A percentile compares a stretch with the other conserved stretches of the same genome.
Conservation (phyloP, 2,113 vertebrate genomes). For the Stegostoma tigrinum region DNA sequence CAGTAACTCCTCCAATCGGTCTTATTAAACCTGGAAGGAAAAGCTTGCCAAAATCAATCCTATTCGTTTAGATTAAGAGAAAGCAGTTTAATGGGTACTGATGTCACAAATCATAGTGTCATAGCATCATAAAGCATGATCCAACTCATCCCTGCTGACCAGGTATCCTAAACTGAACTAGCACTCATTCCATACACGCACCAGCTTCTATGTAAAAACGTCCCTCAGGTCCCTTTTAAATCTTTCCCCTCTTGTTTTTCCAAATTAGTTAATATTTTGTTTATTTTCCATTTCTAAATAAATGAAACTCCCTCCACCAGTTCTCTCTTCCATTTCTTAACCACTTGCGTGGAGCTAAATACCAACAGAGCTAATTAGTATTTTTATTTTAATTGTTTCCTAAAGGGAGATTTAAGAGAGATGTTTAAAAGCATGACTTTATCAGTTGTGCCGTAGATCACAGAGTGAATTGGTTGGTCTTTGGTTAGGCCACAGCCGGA, state of each 20-base stretch:
- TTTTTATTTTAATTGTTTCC: not conserved
- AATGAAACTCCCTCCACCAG: not conserved
- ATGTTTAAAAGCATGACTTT: not conserved
- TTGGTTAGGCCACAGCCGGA: too few relatives aligned
- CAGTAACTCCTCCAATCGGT: not conserved
- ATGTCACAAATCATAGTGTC: not conserved
- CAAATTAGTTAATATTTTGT: not conserved
- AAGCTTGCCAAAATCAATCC: not conserved
- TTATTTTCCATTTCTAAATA: not conserved
- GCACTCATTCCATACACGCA: too few relatives aligned
- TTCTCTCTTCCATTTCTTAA: not conserved
- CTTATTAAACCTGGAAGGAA: not conserved
- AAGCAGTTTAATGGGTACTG: not conserved
- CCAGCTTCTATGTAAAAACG: too few relatives aligned
- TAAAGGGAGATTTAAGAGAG: not conserved
- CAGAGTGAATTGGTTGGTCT: too few relatives aligned
- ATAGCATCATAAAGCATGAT: too few relatives aligned
- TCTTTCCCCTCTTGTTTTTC: not conserved
- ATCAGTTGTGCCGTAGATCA: too few relatives aligned
- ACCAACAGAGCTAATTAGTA: not conserved
- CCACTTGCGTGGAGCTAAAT: not conserved
- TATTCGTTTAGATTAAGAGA: not conserved
- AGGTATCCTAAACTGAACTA: too few relatives aligned
- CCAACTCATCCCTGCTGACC: too few relatives aligned
- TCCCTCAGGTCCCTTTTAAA: too few relatives aligned